phyloP scores from a whole-genome alignment of 1,140 invertebrate species.

The Drosophila pruinosa region DNA sequence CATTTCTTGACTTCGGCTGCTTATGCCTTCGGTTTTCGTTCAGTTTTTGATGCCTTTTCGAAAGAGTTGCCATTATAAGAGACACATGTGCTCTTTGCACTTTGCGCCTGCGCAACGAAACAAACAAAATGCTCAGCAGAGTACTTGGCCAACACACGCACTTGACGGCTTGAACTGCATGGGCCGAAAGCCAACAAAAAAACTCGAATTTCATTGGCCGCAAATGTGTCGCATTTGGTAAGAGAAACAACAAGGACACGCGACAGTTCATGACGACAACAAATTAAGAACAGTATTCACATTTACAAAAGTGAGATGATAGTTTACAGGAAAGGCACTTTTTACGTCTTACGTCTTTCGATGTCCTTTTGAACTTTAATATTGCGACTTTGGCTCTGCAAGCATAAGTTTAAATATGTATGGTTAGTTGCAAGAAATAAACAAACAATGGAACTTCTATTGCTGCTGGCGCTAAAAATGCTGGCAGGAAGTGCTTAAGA shows the following conservation, averaged over 20 bases:
- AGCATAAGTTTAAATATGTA: too few relatives aligned
- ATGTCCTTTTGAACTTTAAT: too few relatives aligned
- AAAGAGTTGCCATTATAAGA: slow-evolving; percentile 23
- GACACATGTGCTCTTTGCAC: slow-evolving; percentile 5
- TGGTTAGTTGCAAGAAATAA: slow-evolving; percentile 63
- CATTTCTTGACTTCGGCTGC: neutral
- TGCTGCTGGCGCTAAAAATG: neutral
- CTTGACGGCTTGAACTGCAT: slow-evolving; percentile 14
- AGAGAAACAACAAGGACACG: neutral
- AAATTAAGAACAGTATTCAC: neutral
- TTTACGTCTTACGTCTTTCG: too few relatives aligned
- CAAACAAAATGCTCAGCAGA: neutral
- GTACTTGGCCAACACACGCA: neutral
- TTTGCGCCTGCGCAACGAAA: slow-evolving; percentile 28
- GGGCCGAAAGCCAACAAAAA: slow-evolving; percentile 12
- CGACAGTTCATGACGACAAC: neutral
- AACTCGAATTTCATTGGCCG: slow-evolving; percentile 35
- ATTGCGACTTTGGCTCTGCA: too few relatives aligned
- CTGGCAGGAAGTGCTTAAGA: slow-evolving; percentile 60
- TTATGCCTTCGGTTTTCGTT: slow-evolving; percentile 22
- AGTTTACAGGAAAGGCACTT: too few relatives aligned
- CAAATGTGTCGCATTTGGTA: neutral
- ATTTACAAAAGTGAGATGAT: slow-evolving; percentile 4
- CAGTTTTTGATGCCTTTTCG: slow-evolving; percentile 13
- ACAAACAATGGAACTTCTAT: slow-evolving; percentile 40